These are phyloP conservation scores for Bryconaethiops microstoma DNA, from an alignment of 2,797 vertebrate genomes.

Conservation along the genomic window DNA sequence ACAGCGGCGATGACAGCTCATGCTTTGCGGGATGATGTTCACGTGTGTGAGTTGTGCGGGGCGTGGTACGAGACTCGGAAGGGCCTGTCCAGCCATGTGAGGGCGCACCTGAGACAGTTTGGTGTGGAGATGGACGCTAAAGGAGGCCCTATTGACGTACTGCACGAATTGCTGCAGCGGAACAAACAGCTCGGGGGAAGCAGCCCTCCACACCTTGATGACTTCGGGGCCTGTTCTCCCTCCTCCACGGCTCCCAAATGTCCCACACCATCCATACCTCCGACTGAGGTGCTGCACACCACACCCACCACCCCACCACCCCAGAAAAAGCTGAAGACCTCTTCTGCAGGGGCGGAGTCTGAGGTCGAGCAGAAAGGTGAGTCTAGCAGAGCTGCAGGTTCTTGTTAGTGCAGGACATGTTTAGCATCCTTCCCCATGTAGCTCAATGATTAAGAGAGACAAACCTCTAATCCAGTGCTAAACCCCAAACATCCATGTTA, in stretches of 20 bases:
- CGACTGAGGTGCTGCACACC: conserved; percentile 63
- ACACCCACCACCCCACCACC: conserved; percentile 65
- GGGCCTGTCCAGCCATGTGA: conserved; percentile 87
- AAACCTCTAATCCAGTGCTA: no score
- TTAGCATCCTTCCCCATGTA: no score
- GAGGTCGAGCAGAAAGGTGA: neutral
- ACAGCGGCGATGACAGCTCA: conserved; percentile 54
- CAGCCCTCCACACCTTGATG: conserved; percentile 55
- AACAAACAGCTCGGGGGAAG: conserved; percentile 68
- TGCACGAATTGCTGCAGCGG: conserved; percentile 83
- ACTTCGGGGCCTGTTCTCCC: conserved; percentile 36
- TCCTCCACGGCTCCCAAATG: conserved; percentile 66
- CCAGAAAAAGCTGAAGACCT: conserved; percentile 64
- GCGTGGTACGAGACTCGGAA: conserved; percentile 92
- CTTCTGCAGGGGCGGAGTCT: neutral
- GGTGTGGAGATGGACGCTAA: conserved; percentile 84
- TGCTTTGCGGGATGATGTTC: conserved; percentile 60
- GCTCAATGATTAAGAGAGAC: no score
- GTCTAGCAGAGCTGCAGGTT: neutral
- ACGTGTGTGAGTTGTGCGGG: conserved; percentile 89
- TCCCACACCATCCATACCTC: conserved; percentile 56
- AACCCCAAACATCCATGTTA: no score
- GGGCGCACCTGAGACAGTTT: conserved; percentile 89
- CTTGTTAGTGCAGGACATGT: no score
- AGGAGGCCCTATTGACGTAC: conserved; percentile 84